These are phyloP conservation scores for Plutella xylostella DNA, from an alignment of 2,888 invertebrate genomes.

Conservation along the genomic window DNA sequence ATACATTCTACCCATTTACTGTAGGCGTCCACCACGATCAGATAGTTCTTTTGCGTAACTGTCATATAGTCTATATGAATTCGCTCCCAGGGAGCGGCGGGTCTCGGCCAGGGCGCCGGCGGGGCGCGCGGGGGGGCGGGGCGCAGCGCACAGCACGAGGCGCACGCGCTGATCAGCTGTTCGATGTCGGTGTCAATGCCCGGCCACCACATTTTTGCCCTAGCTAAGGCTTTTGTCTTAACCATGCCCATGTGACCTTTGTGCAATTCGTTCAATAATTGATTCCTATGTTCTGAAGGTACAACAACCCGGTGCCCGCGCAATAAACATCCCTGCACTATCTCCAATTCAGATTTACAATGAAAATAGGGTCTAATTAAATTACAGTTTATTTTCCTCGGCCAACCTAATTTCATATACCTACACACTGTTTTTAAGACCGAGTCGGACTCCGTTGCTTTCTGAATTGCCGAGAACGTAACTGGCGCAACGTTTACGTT, in stretches of 20 bases:
- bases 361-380: background rate
- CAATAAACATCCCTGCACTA: slow-evolving; percentile 1
- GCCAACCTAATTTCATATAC: too few species aligned
- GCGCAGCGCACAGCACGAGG: background rate
- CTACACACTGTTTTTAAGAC: background rate
- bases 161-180: background rate
- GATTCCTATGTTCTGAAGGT: too few species aligned
- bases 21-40: background rate
- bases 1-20: background rate
- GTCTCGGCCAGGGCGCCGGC: too few species aligned
- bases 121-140: too few species aligned
- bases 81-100: background rate
- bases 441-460: slow-evolving; percentile 1
- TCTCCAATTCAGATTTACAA: background rate
- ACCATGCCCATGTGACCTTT: background rate
- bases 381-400: background rate
- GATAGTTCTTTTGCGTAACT: background rate
- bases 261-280: too few species aligned
- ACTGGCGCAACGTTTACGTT: slow-evolving; percentile 10
- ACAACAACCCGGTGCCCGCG: background rate
- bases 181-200: background rate
- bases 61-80: slow-evolving; percentile 3
- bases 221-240: slow-evolving; percentile 1
- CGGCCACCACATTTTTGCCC: slow-evolving; percentile 3
- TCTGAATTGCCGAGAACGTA: slow-evolving; percentile 1